These are phyloP conservation scores for Oostethus manadensis DNA, from an alignment of 2,113 vertebrate genomes.

Conservation along the genomic window DNA sequence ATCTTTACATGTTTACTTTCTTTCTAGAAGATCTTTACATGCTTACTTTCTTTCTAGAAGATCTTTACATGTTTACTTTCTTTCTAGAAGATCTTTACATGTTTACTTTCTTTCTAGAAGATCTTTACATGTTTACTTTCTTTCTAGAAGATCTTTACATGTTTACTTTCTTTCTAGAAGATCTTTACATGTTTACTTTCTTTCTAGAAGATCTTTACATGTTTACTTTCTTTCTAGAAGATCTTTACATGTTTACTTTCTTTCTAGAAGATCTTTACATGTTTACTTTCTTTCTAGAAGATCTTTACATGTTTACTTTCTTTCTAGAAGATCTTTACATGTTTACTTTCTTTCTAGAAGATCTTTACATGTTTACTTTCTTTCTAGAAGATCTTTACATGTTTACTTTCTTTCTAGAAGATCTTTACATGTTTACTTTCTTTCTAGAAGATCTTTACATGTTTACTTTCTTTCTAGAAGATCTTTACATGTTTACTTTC, in stretches of 20 bases:
- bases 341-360: slow-evolving; percentile 42
- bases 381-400: too few species aligned
- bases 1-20: slow-evolving; percentile 30
- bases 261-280: slow-evolving; percentile 23
- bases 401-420: too few species aligned
- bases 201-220: slow-evolving; percentile 23
- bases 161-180: slow-evolving; percentile 42
- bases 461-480: too few species aligned
- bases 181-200: slow-evolving; percentile 30
- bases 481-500: too few species aligned
- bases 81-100: slow-evolving; percentile 23
- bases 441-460: too few species aligned
- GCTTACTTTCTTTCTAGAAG: slow-evolving; percentile 42
- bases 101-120: slow-evolving; percentile 42
- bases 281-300: slow-evolving; percentile 42
- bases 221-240: slow-evolving; percentile 42
- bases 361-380: too few species aligned
- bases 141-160: slow-evolving; percentile 23
- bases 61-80: slow-evolving; percentile 30
- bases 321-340: slow-evolving; percentile 23
- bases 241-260: slow-evolving; percentile 30
- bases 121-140: slow-evolving; percentile 30
- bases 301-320: slow-evolving; percentile 30
- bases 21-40: slow-evolving; percentile 23
- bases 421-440: too few species aligned